phyloP scores from a whole-genome alignment of 1,140 invertebrate species.

The Andrena cerasifolii region DNA sequence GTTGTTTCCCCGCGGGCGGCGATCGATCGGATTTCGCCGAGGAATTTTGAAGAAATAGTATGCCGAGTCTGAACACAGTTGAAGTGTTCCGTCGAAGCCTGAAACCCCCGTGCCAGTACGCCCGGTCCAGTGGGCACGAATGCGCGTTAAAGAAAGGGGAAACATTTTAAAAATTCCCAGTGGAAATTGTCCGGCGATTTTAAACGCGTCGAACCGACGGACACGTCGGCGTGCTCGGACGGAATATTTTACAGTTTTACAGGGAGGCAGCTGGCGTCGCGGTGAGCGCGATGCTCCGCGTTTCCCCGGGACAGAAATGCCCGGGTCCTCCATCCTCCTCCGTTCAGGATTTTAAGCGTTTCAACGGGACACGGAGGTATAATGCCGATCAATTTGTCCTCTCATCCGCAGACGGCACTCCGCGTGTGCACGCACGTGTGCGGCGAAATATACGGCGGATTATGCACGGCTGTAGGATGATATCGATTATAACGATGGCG shows the following conservation, averaged over 20 bases:
- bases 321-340: neutral
- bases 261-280: neutral
- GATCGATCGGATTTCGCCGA: neutral
- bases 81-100: too few species aligned
- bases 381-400: conserved; percentile 29
- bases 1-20: neutral
- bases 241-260: neutral
- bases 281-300: neutral
- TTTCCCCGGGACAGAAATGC: neutral
- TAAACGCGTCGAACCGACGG: neutral
- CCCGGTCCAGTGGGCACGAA: too few species aligned
- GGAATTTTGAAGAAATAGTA: neutral
- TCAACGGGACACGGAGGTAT: neutral
- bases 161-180: too few species aligned
- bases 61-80: too few species aligned
- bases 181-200: too few species aligned
- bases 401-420: conserved; percentile 14
- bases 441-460: conserved; percentile 50
- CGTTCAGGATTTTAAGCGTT: neutral
- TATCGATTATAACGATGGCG: conserved; percentile 69
- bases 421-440: neutral
- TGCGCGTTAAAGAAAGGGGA: too few species aligned
- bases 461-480: conserved; percentile 62
- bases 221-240: neutral
- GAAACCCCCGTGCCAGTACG: too few species aligned